Percentiles rank a stretch among this genome's conserved stretches.
Evolutionary conservation across 1,140 invertebrate genomes (phyloP).

Genomic region (Bombus terrestris): DNA sequence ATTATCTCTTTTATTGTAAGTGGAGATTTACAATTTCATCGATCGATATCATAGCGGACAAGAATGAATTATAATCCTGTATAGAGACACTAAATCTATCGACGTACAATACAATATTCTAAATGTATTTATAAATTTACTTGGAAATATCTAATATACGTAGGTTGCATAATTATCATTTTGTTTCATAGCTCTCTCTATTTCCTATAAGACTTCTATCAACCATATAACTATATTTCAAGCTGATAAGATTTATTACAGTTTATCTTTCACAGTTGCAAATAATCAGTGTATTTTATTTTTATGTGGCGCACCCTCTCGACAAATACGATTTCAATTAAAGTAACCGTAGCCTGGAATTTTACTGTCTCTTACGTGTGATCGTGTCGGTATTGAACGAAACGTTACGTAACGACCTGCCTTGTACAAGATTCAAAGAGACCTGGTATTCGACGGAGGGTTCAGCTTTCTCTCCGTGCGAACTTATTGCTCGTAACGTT

Average conservation of each 20-base stretch:
- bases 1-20: background rate
- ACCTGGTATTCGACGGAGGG: conserved; percentile 45
- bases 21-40: background rate
- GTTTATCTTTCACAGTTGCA: too few species aligned
- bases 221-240: background rate
- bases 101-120: too few species aligned
- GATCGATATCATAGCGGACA: background rate
- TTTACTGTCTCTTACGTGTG: conserved; percentile 30
- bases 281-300: background rate
- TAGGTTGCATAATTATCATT: too few species aligned
- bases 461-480: conserved; percentile 71
- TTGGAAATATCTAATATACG: too few species aligned
- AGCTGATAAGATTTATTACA: background rate
- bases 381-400: conserved; percentile 58
- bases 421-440: conserved; percentile 61
- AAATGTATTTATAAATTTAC: too few species aligned
- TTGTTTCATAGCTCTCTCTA: too few species aligned
- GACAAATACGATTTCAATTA: conserved; percentile 42
- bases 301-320: background rate
- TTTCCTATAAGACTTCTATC: background rate
- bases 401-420: conserved; percentile 66
- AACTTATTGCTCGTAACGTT: conserved; percentile 60
- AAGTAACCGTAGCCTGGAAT: conserved; percentile 3
- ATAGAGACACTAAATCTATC: too few species aligned
- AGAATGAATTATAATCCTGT: background rate